Evolutionary conservation across 2,888 invertebrate genomes (phyloP), one percentile per base, ranked within the genome.

Genomic region (Noctua fimbriata): DNA sequence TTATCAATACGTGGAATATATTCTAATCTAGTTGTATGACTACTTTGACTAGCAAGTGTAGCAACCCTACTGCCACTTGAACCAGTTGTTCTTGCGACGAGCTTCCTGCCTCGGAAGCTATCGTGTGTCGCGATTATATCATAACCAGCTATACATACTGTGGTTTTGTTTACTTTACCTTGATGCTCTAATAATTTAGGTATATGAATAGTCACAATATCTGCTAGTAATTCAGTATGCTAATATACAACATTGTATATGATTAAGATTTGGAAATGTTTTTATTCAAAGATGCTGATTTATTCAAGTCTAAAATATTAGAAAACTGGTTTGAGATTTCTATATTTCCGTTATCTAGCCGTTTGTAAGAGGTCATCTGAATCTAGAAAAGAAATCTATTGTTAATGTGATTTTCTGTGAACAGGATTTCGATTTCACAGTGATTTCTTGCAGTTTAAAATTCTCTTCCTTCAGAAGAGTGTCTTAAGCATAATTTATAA

Each of bases 61-160:
- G 60, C 77, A 83, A 41, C 86, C 83, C 86, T 85, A 63, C n/a
- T 14, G 69, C n/a, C 32, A 63, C 55, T 66, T 67, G 82, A 24
- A 70, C 81, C 71, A 87, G 86, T 85, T 85, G 76, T 69, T 76
- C 63, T 67, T 9, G 84, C 77, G 52, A 67, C 21, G 58, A 77
- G 78, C 74, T 86, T 86, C 85, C 83, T 80, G 72, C 41, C 83
- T 65, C 88, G 86, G 83, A 86, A 88, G 86, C 74, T 80, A 87
- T 88, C 80, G 75, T 28, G 49, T 88, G 47, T 80, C 80, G 65
- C 52, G 60, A 73, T 87, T 83, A 83, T 85, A 83, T 87, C 88
- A 88, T 74, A 78, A 72, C 76, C 60, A 69, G 67, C n/a, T 21
- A n/a, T 28, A 69, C 58, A 41, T 18, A 49, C 49, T 67, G 74